Conservation (phyloP, 2,797 vertebrate genomes). For the Pseudochromis fuscus region DNA sequence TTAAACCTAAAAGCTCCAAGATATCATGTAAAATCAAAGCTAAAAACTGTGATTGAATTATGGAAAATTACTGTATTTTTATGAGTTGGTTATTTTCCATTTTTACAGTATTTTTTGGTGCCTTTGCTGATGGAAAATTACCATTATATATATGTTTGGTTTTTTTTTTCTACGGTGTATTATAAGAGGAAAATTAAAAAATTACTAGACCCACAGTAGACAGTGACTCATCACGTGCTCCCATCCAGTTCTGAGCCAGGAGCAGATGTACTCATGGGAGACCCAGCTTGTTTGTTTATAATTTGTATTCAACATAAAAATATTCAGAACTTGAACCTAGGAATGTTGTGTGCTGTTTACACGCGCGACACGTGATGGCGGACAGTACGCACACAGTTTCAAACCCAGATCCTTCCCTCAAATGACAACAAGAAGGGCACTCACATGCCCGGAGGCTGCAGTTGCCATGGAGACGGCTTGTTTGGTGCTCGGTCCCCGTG, state of each 20-base stretch:
- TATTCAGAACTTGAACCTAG: constrained; percentile 3
- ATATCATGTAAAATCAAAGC: too few species aligned
- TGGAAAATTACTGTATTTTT: too few species aligned
- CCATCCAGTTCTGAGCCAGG: constrained; percentile 25
- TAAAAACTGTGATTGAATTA: too few species aligned
- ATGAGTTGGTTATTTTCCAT: too few species aligned
- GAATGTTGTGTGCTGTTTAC: constrained; percentile 37
- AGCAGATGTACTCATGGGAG: constrained; percentile 40
- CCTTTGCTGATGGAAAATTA: too few species aligned
- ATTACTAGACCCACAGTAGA: constrained; percentile 39
- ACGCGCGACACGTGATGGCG: constrained; percentile 15
- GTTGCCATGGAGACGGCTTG: constrained; percentile 75
- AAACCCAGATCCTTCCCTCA: constrained; percentile 43
- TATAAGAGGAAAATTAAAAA: constrained; percentile 46
- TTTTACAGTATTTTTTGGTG: too few species aligned
- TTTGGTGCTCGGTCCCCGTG: constrained; percentile 72
- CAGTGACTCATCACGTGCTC: constrained; percentile 65
- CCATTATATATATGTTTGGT: too few species aligned
- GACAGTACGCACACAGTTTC: constrained; percentile 35
- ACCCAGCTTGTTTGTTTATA: constrained; percentile 48
- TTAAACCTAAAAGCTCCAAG: too few species aligned
- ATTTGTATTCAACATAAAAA: constrained; percentile 30
- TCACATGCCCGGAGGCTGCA: constrained; percentile 56
- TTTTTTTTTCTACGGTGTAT: constrained; percentile 10
- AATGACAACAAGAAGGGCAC: constrained; percentile 60